A percentile compares a stretch with the other conserved stretches of the same genome.
Conservation (phyloP, 1,140 invertebrate genomes). For the Palaemon carinicauda region DNA sequence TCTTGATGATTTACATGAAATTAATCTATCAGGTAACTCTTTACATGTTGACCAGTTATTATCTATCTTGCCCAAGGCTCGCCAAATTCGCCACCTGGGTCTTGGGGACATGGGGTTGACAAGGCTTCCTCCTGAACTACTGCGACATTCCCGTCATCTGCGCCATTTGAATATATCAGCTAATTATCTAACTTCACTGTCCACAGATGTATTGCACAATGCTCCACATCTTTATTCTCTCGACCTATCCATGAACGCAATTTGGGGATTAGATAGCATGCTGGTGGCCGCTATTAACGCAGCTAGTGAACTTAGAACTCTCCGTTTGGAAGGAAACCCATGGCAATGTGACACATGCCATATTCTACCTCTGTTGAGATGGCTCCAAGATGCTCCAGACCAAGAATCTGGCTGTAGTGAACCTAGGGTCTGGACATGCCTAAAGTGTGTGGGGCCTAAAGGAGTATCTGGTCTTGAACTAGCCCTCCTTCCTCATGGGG, state of each 20-base stretch:
- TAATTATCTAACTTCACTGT: conserved; percentile 69
- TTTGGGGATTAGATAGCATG: conserved; percentile 70
- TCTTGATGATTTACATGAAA: conserved; percentile 70
- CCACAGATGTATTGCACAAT: conserved; percentile 69
- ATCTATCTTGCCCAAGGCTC: conserved; percentile 69
- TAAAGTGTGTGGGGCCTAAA: conserved; percentile 53
- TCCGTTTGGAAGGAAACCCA: conserved; percentile 72
- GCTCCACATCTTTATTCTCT: conserved; percentile 69
- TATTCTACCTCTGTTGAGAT: conserved; percentile 62
- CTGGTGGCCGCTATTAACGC: conserved; percentile 69
- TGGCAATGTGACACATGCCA: conserved; percentile 75
- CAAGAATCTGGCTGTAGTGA: conserved; percentile 57
- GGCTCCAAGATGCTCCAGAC: conserved; percentile 61
- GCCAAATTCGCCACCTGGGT: conserved; percentile 69
- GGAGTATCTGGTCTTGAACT: conserved; percentile 49
- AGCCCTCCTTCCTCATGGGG: conserved; percentile 64
- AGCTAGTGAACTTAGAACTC: conserved; percentile 61
- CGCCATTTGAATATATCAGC: conserved; percentile 70
- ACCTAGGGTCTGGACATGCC: conserved; percentile 58
- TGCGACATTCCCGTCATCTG: conserved; percentile 68
- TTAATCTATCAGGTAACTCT: conserved; percentile 76
- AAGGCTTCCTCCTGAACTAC: conserved; percentile 68
- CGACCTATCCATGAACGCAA: conserved; percentile 73
- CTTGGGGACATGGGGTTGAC: conserved; percentile 69
- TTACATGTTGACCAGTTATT: conserved; percentile 65